Percentiles rank a stretch among this genome's conserved stretches.
Evolutionary conservation across 2,888 invertebrate genomes (phyloP).

Genomic region (Drosophila picticornis): DNA sequence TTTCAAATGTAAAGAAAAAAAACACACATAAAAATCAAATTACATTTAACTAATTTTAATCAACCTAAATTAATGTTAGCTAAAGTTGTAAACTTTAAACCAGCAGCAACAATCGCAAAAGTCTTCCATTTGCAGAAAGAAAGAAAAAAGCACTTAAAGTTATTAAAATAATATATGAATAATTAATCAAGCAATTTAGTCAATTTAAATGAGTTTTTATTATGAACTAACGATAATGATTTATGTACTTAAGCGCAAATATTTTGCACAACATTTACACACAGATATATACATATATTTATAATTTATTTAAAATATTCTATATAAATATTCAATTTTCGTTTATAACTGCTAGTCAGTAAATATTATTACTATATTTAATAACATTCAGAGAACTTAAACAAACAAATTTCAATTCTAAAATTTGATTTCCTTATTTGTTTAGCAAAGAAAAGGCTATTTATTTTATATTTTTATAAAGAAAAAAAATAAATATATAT

Average conservation of each 20-base stretch:
- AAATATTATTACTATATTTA: constrained; percentile 58
- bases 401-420: constrained; percentile 31
- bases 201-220: constrained; percentile 65
- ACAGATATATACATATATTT: constrained; percentile 16
- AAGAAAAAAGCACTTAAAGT: constrained; percentile 33
- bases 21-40: constrained; percentile 32
- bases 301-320: constrained; percentile 67
- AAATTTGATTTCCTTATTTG: constrained; percentile 62
- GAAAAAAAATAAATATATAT: constrained; percentile 21
- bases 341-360: constrained; percentile 80
- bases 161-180: constrained; percentile 26
- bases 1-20: constrained; percentile 59
- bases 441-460: constrained; percentile 74
- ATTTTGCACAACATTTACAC: constrained; percentile 47
- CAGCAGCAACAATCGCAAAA: constrained; percentile 71
- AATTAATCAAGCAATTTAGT: constrained; percentile 58
- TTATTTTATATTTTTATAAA: constrained; percentile 55
- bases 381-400: constrained; percentile 53
- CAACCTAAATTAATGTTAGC: constrained; percentile 43
- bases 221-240: constrained; percentile 28
- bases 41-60: constrained; percentile 18
- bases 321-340: constrained; percentile 58
- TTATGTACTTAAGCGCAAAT: constrained; percentile 69
- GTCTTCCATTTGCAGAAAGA: constrained; percentile 76
- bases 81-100: constrained; percentile 72